Evolutionary conservation across 2,888 invertebrate species (phyloP), one percentile per base, ranked within the genome.

Genomic region (Chrysodeixis includens): DNA sequence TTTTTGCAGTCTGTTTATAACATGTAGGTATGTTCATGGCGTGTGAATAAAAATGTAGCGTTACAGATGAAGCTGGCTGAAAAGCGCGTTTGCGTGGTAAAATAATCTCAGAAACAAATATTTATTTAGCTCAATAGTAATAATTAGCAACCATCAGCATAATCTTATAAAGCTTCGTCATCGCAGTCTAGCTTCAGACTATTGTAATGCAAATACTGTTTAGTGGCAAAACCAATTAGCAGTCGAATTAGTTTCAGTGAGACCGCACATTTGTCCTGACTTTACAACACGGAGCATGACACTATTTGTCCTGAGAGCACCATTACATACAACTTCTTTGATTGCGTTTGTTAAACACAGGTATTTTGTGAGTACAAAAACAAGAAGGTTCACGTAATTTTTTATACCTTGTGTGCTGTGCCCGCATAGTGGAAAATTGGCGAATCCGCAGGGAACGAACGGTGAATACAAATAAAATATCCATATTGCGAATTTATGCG

Each of bases 391-490:
- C 40, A 35, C 26, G 56, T 70, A 74, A 74, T 40, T 76, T 81
- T 79, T 71, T 71, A 66, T 59, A 62, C 66, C 68, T 66, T 75
- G 76, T 81, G 59, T 82, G 68, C 67, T 64, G 61, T 80, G 81
- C 66, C 82, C 78, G 71, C 49, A 59, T 71, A 52, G 82, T 83
- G 84, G 85, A 86, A 88, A 89, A 88, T 88, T 86, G 81, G 35
- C 76, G 66, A 74, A 75, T 67, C 79, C 69, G 56, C 67, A 51
- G 76, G 76, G 78, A 82, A 55, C 55, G 69, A 60, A 71, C 54
- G 60, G 69, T 71, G 75, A 79, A 78, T 73, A 74, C 72, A 79
- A 76, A 76, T 62, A 74, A 71, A 70, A 78, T 66, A 73, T 69
- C 53, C 60, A 66, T 65, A 73, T 74, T 68, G 63, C 52, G 59